phyloP scores from a whole-genome alignment of 1,140 invertebrate genomes.

The Hirudo medicinalis region DNA sequence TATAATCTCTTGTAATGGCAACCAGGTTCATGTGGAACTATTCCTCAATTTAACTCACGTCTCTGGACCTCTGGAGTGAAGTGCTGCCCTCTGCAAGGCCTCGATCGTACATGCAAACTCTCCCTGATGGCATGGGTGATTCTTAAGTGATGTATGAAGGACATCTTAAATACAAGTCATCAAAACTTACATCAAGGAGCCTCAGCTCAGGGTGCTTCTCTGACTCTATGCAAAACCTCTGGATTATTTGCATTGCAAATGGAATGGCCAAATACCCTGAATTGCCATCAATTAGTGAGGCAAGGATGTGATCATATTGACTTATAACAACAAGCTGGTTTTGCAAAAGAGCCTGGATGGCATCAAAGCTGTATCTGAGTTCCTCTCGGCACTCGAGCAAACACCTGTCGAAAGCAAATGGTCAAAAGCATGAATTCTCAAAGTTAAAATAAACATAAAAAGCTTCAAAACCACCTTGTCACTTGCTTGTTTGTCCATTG shows the following conservation, averaged over 20 bases:
- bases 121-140: slow-evolving; percentile 29
- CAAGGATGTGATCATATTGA: slow-evolving; percentile 71
- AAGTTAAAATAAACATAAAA: background rate
- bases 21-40: background rate
- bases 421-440: no score
- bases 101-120: slow-evolving; percentile 75
- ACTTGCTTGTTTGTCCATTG: slow-evolving; percentile 81
- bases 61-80: slow-evolving; percentile 62
- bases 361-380: slow-evolving; percentile 74
- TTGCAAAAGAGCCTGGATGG: slow-evolving; percentile 72
- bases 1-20: background rate
- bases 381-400: slow-evolving; percentile 73
- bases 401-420: slow-evolving; percentile 29
- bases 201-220: slow-evolving; percentile 36
- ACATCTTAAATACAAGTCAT: background rate
- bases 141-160: slow-evolving; percentile 16
- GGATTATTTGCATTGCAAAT: slow-evolving; percentile 80
- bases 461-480: slow-evolving; percentile 37
- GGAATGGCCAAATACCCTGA: slow-evolving; percentile 66
- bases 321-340: slow-evolving; percentile 52
- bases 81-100: slow-evolving; percentile 57
- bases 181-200: background rate
- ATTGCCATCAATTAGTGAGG: slow-evolving; percentile 69
- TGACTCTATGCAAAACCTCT: slow-evolving; percentile 75
- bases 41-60: slow-evolving; percentile 45